These are phyloP conservation scores for Coreoperca whiteheadi DNA, from an alignment of 2,113 vertebrate genomes.

Conservation along the genomic window DNA sequence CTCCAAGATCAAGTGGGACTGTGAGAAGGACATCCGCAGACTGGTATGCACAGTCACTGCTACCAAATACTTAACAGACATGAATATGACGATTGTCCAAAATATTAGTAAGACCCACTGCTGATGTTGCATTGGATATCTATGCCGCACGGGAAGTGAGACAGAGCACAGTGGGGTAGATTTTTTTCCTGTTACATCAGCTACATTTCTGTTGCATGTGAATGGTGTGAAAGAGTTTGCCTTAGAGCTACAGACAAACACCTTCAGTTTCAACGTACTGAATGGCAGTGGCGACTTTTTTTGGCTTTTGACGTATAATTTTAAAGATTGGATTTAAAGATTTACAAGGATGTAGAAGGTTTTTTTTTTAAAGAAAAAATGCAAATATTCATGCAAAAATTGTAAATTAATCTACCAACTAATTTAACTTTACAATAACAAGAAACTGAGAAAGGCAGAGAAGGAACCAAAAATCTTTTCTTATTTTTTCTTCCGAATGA, in stretches of 20 bases:
- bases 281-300: neutral
- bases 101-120: neutral
- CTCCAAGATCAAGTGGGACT: slow-evolving; percentile 99
- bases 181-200: neutral
- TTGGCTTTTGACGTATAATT: no score
- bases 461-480: neutral
- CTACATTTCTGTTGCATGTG: neutral
- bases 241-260: neutral
- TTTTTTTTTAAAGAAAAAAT: neutral
- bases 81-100: neutral
- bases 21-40: slow-evolving; percentile 94
- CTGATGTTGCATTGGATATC: neutral
- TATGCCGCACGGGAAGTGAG: neutral
- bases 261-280: neutral
- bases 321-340: neutral
- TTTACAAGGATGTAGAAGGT: neutral
- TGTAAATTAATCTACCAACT: neutral
- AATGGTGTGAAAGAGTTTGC: neutral
- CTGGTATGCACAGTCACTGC: slow-evolving; percentile 81
- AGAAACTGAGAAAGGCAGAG: neutral
- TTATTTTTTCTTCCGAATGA: neutral
- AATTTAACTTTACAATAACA: neutral
- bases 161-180: no score
- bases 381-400: neutral
- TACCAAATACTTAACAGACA: neutral